These are phyloP conservation scores for Magallana nippona DNA, from an alignment of 2,888 invertebrate species.

Conservation along the genomic window DNA sequence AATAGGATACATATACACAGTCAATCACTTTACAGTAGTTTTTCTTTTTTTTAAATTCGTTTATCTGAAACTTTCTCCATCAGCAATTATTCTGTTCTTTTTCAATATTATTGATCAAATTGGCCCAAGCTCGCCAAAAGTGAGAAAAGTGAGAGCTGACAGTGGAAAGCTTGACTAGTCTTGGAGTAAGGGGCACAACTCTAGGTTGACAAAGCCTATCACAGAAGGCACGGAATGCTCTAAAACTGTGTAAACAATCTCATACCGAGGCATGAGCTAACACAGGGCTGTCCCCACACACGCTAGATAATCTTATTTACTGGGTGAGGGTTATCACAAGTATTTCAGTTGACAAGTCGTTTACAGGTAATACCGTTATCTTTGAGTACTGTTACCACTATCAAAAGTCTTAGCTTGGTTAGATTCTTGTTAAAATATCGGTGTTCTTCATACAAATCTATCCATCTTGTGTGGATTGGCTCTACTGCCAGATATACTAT, in stretches of 20 bases:
- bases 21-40: too few species aligned
- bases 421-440: conserved; percentile 21
- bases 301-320: conserved; percentile 25
- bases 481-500: not conserved
- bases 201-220: not conserved
- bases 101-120: not conserved
- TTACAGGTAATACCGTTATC: conserved; percentile 25
- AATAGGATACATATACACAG: too few species aligned
- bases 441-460: not conserved
- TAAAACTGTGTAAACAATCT: conserved; percentile 19
- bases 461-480: not conserved
- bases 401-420: conserved; percentile 16
- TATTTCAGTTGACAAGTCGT: conserved; percentile 21
- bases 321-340: conserved; percentile 24
- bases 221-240: not conserved
- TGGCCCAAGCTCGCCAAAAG: too few species aligned
- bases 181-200: conserved; percentile 22
- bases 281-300: conserved; percentile 12
- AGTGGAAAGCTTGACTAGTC: not conserved
- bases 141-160: too few species aligned
- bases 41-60: too few species aligned
- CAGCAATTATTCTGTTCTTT: not conserved
- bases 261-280: conserved; percentile 8
- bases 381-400: not conserved
- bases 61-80: not conserved